Evolutionary conservation across 1,140 invertebrate genomes (phyloP).

Genomic region (Macrocentrus cingulum): DNA sequence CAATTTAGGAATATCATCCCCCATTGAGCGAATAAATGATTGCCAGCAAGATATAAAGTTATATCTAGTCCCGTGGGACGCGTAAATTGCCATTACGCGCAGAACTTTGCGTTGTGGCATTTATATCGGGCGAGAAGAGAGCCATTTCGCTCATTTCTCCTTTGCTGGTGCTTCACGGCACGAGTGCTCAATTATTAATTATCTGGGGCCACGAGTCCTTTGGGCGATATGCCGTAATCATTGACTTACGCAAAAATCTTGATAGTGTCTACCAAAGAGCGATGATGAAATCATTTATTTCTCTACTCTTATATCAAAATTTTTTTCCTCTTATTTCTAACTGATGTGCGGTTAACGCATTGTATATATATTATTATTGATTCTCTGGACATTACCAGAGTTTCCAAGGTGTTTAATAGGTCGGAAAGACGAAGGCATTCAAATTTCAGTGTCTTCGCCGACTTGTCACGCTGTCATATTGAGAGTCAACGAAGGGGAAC

Average conservation of each 20-base stretch:
- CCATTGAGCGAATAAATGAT: constrained; percentile 59
- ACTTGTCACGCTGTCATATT: constrained; percentile 20
- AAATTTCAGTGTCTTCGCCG: constrained; percentile 6
- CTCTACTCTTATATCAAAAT: not conserved
- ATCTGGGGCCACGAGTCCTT: constrained; percentile 37
- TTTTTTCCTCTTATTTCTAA: too few species aligned
- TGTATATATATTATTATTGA: not conserved
- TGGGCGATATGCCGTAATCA: constrained; percentile 20
- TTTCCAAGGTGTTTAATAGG: not conserved
- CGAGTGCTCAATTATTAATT: constrained; percentile 52
- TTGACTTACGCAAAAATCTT: too few species aligned
- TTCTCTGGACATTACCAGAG: not conserved
- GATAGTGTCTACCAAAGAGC: too few species aligned
- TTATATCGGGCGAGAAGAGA: constrained; percentile 15
- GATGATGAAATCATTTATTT: not conserved
- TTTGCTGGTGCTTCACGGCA: not conserved
- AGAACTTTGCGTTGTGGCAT: constrained; percentile 40
- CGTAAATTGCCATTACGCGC: constrained; percentile 58
- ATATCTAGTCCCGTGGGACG: constrained; percentile 54
- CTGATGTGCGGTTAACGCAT: too few species aligned
- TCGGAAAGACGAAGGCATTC: too few species aligned
- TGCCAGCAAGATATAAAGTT: constrained; percentile 57
- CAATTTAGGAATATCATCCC: constrained; percentile 57
- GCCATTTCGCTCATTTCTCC: constrained; percentile 5
- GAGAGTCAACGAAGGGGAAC: constrained; percentile 18